A percentile compares a stretch with the other conserved stretches of the same genome.
Conservation (phyloP, 2,888 invertebrate species). For the Tetranychus piercei region DNA sequence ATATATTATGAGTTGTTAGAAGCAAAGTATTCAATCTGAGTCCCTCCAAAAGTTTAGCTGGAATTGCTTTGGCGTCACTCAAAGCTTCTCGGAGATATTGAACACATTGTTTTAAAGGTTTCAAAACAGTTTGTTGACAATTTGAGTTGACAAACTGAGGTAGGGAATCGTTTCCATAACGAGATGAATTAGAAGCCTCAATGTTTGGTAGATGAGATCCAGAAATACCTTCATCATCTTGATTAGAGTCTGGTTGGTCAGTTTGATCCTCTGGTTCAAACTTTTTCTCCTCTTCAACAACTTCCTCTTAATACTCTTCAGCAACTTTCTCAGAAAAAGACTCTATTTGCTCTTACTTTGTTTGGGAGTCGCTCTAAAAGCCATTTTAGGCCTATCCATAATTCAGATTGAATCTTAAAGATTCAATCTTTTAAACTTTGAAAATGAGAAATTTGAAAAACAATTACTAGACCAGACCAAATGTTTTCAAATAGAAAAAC, state of each 20-base stretch:
- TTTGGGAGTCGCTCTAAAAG: not conserved
- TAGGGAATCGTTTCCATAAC: not conserved
- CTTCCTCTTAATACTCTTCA: too few species aligned
- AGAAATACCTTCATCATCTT: not conserved
- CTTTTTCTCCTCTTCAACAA: not conserved
- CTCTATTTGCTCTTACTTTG: not conserved
- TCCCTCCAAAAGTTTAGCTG: not conserved
- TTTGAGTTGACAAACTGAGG: not conserved
- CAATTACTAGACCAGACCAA: too few species aligned
- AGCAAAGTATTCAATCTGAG: not conserved
- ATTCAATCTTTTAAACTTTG: too few species aligned
- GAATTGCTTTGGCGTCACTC: not conserved
- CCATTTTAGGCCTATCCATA: too few species aligned
- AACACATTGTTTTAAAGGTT: not conserved
- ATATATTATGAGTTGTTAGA: not conserved
- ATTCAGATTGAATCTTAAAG: too few species aligned
- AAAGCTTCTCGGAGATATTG: not conserved
- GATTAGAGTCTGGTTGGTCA: not conserved
- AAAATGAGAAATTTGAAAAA: too few species aligned
- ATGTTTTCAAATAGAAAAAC: too few species aligned
- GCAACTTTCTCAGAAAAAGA: not conserved
- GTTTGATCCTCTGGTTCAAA: not conserved
- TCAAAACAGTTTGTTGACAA: not conserved
- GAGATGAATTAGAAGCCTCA: not conserved
- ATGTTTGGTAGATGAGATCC: not conserved